phyloP scores from a whole-genome alignment of 1,140 invertebrate genomes.

The Oscheius sp. region DNA sequence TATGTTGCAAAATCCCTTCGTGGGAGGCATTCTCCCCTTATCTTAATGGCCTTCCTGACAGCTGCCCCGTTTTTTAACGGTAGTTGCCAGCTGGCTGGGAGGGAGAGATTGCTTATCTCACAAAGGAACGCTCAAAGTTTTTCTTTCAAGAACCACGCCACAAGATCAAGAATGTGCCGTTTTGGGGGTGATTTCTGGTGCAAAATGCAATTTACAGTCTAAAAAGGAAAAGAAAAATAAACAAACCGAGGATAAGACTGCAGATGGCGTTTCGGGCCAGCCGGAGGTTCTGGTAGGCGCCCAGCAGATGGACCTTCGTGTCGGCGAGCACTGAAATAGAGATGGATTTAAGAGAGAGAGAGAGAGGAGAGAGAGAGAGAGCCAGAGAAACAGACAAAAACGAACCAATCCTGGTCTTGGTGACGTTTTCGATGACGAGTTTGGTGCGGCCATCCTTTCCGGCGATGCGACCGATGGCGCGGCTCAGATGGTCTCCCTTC shows the following conservation, averaged over 20 bases:
- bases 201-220: neutral
- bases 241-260: slow-evolving; percentile 84
- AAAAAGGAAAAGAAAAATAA: slow-evolving; percentile 13
- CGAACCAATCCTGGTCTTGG: slow-evolving; percentile 83
- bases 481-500: slow-evolving; percentile 88
- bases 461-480: slow-evolving; percentile 91
- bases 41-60: no score
- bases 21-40: no score
- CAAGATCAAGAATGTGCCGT: no score
- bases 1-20: no score
- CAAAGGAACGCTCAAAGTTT: no score
- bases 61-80: no score
- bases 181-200: neutral
- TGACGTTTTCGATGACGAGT: slow-evolving; percentile 97
- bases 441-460: slow-evolving; percentile 96
- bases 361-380: no score
- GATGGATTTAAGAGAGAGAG: neutral
- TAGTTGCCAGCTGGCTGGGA: no score
- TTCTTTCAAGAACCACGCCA: no score
- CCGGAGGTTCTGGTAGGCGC: slow-evolving; percentile 95
- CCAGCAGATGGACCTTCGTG: slow-evolving; percentile 90
- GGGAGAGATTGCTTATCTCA: no score
- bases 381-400: no score
- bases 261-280: slow-evolving; percentile 91
- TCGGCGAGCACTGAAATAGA: slow-evolving; percentile 78